Evolutionary conservation across 2,113 vertebrate genomes (phyloP).

Genomic region (Corythoichthys intestinalis): DNA sequence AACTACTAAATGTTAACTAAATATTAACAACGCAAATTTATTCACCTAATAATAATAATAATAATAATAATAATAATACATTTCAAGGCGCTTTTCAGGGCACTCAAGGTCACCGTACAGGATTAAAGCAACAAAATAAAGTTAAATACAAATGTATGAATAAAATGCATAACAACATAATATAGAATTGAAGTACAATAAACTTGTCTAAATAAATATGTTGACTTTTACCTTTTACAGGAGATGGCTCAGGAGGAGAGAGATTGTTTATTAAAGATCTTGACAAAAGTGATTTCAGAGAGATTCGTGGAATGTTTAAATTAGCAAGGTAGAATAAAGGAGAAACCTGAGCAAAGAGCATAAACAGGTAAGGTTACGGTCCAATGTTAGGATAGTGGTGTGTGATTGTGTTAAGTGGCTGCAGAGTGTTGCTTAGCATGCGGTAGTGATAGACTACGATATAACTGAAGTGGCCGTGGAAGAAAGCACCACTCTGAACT

Average conservation of each 20-base stretch:
- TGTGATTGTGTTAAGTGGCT: not conserved
- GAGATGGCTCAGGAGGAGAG: constrained; percentile 75
- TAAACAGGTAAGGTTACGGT: constrained; percentile 60
- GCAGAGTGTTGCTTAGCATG: not conserved
- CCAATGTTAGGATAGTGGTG: not conserved
- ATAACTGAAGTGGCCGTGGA: no score
- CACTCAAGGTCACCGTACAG: no score
- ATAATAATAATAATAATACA: not conserved
- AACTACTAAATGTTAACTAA: no score
- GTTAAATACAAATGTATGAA: no score
- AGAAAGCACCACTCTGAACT: not conserved
- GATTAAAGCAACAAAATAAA: no score
- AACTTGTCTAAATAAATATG: no score
- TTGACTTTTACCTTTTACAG: constrained; percentile 44
- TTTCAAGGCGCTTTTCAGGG: no score
- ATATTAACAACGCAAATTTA: no score
- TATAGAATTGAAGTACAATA: no score
- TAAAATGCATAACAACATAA: no score
- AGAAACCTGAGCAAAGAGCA: constrained; percentile 73
- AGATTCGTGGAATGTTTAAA: constrained; percentile 70
- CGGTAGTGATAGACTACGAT: no score
- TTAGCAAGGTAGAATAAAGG: constrained; percentile 65
- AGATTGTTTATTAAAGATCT: constrained; percentile 63
- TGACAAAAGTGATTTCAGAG: constrained; percentile 74
- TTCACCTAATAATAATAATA: no score